Base-by-base conservation (phyloP, 2,888 invertebrate species). In the Acrocera orbiculus region DNA sequence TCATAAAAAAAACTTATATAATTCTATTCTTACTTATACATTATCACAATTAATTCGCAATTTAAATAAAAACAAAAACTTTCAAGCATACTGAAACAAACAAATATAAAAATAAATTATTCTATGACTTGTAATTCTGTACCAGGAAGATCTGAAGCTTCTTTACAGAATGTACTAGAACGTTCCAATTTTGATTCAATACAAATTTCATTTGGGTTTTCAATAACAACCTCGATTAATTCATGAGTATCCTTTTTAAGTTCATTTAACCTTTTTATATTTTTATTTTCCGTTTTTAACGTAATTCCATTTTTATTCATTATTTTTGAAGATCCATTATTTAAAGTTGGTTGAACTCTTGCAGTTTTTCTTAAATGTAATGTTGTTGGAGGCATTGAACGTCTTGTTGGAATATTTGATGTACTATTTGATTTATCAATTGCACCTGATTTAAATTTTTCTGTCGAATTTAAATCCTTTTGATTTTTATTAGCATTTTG, bases 151-250 rank as follows among this genome's bases (percentile, higher is more conserved):
- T 58, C 54, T 4, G 50, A 46, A 35, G 48, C 48, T 34, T 61
- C 60, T 42, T 60, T 60, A 47, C 59, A 58, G 39, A 61, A 61
- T 20, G 61, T 61, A 44, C 58, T 60, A n/a, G 61, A 61, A 16
- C 61, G 50, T 41, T 60, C 61, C 38, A 61, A 45, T 44, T 60
- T 59, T 20, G 54, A 51, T 43, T 50, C 47, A 27, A 48, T 42
- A 26, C 38, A 36, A 14, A 27, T 34, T 26, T 35, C 38, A 17
- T 16, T 24, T 14, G 40, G 35, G 35, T 50, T 49, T 50, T 56
- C 30, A 54, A 41, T n/a, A 56, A 43, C 7, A 54, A 52, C 28
- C 55, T 57, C 14, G n/a, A n/a, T n/a, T n/a, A n/a, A n/a, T n/a
- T n/a, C n/a, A n/a, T n/a, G n/a, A n/a, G n/a, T n/a, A n/a, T n/a